These are phyloP conservation scores for Diprion similis DNA, from an alignment of 1,140 invertebrate species.

Conservation along the genomic window DNA sequence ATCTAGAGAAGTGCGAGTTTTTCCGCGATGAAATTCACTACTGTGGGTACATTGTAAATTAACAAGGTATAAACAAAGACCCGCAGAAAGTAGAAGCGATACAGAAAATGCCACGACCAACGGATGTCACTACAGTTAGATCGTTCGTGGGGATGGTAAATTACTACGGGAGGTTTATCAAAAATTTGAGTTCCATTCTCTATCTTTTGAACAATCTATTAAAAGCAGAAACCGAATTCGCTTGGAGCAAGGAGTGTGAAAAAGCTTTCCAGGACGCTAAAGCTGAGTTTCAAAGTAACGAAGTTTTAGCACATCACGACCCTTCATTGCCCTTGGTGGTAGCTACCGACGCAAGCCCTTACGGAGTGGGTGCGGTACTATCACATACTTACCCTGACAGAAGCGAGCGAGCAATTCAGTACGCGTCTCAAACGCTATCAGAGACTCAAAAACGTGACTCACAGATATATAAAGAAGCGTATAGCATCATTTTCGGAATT, in stretches of 20 bases:
- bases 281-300: constrained; percentile 31
- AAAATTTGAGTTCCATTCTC: constrained; percentile 40
- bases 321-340: constrained; percentile 35
- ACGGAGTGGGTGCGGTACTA: constrained; percentile 51
- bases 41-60: constrained; percentile 28
- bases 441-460: background rate
- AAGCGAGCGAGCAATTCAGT: too few relatives aligned
- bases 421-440: background rate
- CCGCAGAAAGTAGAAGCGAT: constrained; percentile 37
- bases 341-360: constrained; percentile 43
- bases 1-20: constrained; percentile 31
- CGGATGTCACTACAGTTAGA: constrained; percentile 41
- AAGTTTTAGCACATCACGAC: constrained; percentile 42
- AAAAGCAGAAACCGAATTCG: constrained; percentile 45
- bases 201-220: constrained; percentile 39
- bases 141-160: constrained; percentile 16
- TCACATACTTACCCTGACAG: constrained; percentile 15
- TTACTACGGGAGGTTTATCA: constrained; percentile 20
- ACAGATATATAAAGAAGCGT: too few relatives aligned
- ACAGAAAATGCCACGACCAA: constrained; percentile 32
- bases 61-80: constrained; percentile 23
- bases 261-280: constrained; percentile 44
- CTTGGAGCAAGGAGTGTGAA: constrained; percentile 44
- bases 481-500: background rate
- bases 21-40: constrained; percentile 32